phyloP scores from a whole-genome alignment of 2,888 invertebrate species.

The Ernsta delagoae region DNA sequence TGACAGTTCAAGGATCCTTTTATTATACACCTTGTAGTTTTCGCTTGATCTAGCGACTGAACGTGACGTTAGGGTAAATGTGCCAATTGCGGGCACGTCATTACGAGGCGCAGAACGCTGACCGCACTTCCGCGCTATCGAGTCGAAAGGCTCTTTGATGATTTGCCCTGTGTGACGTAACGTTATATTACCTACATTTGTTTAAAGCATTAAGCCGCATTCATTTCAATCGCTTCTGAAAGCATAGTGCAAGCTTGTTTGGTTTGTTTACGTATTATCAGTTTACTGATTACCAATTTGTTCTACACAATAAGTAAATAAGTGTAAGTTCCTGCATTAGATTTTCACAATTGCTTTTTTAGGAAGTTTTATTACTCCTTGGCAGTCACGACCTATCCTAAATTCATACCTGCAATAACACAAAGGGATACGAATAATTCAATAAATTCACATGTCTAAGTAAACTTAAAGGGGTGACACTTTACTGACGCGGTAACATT shows the following conservation, averaged over 20 bases:
- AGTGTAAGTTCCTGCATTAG: neutral
- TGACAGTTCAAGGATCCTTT: too few species aligned
- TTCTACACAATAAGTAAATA: neutral
- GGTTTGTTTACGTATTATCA: neutral
- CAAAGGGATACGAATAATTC: conserved; percentile 55
- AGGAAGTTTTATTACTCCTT: neutral
- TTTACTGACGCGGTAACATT: conserved; percentile 62
- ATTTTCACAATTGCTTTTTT: neutral
- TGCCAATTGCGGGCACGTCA: conserved; percentile 71
- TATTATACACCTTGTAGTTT: neutral
- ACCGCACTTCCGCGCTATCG: conserved; percentile 69
- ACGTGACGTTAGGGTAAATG: conserved; percentile 72
- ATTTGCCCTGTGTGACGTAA: conserved; percentile 32
- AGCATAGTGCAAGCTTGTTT: neutral
- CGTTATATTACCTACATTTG: neutral
- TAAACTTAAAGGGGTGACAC: conserved; percentile 70
- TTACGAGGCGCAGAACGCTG: conserved; percentile 63
- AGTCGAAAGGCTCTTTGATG: conserved; percentile 51
- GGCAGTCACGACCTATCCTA: conserved; percentile 5
- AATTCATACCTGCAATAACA: neutral
- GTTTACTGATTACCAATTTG: neutral
- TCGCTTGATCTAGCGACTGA: conserved; percentile 41
- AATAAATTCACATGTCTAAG: conserved; percentile 68
- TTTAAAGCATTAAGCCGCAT: conserved; percentile 2
- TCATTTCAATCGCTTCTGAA: neutral